Conservation (phyloP, 2,113 vertebrate genomes). For the Pygoscelis antarcticus region DNA sequence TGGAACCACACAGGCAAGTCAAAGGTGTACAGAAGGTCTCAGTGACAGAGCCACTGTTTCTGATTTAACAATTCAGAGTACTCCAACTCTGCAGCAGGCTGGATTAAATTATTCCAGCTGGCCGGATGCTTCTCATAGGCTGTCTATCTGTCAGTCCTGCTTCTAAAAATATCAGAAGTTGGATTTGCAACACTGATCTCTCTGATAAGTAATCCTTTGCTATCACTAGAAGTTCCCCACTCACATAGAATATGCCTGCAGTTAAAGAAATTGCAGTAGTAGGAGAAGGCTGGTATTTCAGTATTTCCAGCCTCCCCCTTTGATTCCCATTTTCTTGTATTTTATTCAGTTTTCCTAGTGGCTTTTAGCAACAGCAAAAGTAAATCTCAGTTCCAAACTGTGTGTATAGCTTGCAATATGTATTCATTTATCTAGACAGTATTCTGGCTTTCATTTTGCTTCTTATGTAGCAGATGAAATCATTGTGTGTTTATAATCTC, state of each 20-base stretch:
- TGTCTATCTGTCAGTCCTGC: neutral
- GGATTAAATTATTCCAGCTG: slow-evolving; percentile 19
- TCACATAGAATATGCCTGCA: neutral
- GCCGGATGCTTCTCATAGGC: neutral
- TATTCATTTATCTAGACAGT: neutral
- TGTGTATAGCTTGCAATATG: neutral
- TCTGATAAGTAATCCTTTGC: slow-evolving; percentile 1
- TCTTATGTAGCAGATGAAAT: neutral
- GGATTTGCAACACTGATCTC: slow-evolving; percentile 34
- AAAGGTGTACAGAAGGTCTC: neutral
- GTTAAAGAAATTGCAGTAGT: neutral
- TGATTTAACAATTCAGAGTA: neutral
- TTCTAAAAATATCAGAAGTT: slow-evolving; percentile 17
- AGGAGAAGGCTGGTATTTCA: neutral
- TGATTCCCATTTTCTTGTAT: neutral
- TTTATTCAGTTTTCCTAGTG: neutral
- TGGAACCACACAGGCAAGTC: neutral
- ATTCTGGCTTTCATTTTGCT: neutral
- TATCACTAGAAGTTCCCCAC: neutral
- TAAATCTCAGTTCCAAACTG: neutral
- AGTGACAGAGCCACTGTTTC: neutral
- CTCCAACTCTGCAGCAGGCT: neutral
- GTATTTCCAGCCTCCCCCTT: neutral
- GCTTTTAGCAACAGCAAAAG: neutral
- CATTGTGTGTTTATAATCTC: neutral